Evolutionary conservation across 2,113 vertebrate genomes (phyloP).

Genomic region (Hippopotamus amphibius): DNA sequence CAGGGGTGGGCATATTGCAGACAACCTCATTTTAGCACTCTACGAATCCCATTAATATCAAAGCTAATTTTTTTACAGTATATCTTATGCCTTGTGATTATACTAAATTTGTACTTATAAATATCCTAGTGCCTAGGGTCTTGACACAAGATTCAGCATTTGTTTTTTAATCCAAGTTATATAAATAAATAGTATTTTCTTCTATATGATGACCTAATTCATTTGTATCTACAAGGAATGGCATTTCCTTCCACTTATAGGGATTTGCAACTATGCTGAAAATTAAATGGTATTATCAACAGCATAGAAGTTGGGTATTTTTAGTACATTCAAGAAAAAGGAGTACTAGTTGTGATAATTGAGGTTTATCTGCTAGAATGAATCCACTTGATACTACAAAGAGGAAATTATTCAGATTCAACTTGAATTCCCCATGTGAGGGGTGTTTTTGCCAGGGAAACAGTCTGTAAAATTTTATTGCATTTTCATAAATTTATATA

Average conservation of each 20-base stretch:
- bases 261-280: background rate
- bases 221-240: background rate
- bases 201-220: background rate
- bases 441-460: background rate
- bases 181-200: background rate
- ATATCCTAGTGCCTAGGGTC: background rate
- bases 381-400: background rate
- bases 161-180: background rate
- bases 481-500: background rate
- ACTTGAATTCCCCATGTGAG: background rate
- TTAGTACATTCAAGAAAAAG: background rate
- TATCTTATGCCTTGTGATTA: background rate
- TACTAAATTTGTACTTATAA: background rate
- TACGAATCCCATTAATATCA: background rate
- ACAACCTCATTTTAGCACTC: background rate
- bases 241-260: background rate
- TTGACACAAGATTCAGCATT: background rate
- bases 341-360: background rate
- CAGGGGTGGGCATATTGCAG: background rate
- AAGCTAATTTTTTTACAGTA: background rate
- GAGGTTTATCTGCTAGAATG: background rate
- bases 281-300: background rate
- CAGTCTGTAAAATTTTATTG: background rate
- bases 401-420: background rate
- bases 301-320: background rate